Evolutionary conservation across 2,113 vertebrate genomes (phyloP).

Genomic region (Nothocercus julius): DNA sequence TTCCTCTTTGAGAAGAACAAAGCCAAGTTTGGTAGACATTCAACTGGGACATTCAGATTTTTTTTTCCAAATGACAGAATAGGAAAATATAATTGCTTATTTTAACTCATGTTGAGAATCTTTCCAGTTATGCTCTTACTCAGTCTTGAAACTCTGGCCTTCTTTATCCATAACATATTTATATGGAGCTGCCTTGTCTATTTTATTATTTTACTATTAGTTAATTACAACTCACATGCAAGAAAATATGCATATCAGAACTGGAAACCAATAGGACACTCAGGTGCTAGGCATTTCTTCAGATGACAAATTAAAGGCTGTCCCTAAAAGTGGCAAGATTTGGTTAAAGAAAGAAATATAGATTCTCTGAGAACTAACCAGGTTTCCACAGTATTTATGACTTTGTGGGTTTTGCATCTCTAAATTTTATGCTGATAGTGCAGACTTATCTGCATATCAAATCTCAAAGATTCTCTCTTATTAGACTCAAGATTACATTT

Average conservation of each 20-base stretch:
- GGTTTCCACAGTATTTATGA: neutral
- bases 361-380: neutral
- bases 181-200: neutral
- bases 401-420: neutral
- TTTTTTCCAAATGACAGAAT: neutral
- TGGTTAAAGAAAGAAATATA: neutral
- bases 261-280: neutral
- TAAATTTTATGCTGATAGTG: neutral
- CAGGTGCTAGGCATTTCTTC: neutral
- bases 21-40: neutral
- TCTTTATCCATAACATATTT: neutral
- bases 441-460: neutral
- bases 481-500: neutral
- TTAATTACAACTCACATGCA: neutral
- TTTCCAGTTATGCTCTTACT: neutral
- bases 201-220: neutral
- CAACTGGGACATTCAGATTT: neutral
- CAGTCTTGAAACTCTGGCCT: neutral
- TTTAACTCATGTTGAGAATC: neutral
- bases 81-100: neutral
- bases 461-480: neutral
- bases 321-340: neutral
- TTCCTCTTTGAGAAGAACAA: constrained; percentile 26
- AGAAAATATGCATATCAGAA: neutral
- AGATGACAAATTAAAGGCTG: neutral